phyloP scores from a whole-genome alignment of 2,113 vertebrate species.

The Hydrolagus affinis region DNA sequence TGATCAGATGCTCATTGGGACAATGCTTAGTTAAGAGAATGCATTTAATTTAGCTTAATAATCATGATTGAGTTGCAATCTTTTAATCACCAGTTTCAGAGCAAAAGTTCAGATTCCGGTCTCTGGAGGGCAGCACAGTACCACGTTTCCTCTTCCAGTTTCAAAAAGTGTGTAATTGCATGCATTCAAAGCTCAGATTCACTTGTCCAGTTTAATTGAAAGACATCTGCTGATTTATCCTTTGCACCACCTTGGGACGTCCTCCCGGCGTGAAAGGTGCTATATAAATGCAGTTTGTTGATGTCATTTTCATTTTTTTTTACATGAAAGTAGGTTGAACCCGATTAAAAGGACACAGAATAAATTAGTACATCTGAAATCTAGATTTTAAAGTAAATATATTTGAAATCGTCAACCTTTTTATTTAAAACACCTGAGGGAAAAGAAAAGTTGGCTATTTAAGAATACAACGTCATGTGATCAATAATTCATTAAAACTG shows the following conservation, averaged over 20 bases:
- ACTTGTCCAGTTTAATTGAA: not conserved
- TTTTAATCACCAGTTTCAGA: slow-evolving; percentile 17
- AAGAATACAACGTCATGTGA: slow-evolving; percentile 37
- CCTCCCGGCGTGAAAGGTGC: too few species aligned
- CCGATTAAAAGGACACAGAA: too few species aligned
- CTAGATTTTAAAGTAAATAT: not conserved
- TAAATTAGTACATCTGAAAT: not conserved
- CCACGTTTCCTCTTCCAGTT: not conserved
- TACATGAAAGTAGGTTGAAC: not conserved
- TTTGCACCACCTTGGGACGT: too few species aligned
- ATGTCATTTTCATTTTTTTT: not conserved
- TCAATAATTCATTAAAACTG: slow-evolving; percentile 43
- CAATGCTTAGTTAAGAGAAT: not conserved
- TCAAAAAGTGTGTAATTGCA: too few species aligned
- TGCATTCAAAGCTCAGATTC: not conserved
- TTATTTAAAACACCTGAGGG: not conserved
- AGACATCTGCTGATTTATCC: not conserved
- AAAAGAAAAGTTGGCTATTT: slow-evolving; percentile 14
- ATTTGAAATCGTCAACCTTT: not conserved
- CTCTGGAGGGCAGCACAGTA: not conserved
- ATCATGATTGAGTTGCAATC: not conserved
- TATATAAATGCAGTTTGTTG: too few species aligned
- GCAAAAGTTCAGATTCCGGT: not conserved
- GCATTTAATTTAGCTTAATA: not conserved
- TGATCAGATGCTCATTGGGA: slow-evolving; percentile 1